Percentiles rank a stretch among this genome's conserved stretches.
Evolutionary conservation across 2,888 invertebrate genomes (phyloP).

Genomic region (Drosophila algonquin): DNA sequence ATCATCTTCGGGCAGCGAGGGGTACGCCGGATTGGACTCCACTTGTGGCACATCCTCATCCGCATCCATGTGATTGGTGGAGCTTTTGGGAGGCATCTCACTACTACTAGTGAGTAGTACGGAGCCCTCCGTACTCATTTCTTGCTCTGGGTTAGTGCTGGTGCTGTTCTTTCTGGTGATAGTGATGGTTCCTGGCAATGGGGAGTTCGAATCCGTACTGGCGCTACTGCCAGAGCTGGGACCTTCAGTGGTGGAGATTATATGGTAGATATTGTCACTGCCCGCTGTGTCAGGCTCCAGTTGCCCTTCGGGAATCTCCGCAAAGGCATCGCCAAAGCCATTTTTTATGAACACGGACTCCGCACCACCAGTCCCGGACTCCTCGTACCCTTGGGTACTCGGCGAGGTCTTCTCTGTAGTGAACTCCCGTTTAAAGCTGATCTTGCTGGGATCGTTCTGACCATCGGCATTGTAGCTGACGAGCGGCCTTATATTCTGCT

Average conservation of each 20-base stretch:
- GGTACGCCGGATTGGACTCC: constrained; percentile 85
- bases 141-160: constrained; percentile 18
- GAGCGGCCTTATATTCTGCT: constrained; percentile 47
- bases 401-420: constrained; percentile 66
- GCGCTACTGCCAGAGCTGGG: constrained; percentile 46
- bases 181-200: background rate
- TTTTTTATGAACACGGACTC: constrained; percentile 42
- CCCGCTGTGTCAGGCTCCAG: constrained; percentile 81
- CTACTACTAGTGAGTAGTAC: constrained; percentile 49
- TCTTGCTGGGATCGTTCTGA: constrained; percentile 76
- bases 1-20: constrained; percentile 85
- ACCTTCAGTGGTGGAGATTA: constrained; percentile 79
- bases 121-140: constrained; percentile 58
- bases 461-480: constrained; percentile 59
- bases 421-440: constrained; percentile 80
- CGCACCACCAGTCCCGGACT: background rate
- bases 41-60: constrained; percentile 76
- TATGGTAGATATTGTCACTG: constrained; percentile 80
- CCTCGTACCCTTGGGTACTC: constrained; percentile 14
- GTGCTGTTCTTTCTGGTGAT: constrained; percentile 18
- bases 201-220: constrained; percentile 12
- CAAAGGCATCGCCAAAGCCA: constrained; percentile 48
- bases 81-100: constrained; percentile 30
- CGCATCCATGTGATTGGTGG: constrained; percentile 60
- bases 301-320: constrained; percentile 60